Percentiles rank a stretch among this genome's conserved stretches.
Conservation (phyloP, 2,113 vertebrate species). For the Martes martes region DNA sequence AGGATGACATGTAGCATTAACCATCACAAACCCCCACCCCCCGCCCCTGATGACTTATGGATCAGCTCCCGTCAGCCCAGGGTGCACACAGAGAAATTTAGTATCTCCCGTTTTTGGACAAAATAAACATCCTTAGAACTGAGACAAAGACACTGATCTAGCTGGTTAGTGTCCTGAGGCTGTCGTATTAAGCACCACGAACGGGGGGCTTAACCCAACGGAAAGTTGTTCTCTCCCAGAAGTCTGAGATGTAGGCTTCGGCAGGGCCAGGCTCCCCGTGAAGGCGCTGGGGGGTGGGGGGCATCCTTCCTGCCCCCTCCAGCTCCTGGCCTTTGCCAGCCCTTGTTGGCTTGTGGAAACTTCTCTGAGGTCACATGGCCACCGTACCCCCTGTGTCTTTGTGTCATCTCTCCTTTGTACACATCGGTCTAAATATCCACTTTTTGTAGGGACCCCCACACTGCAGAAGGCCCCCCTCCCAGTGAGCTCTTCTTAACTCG, state of each 20-base stretch:
- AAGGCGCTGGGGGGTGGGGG: too few species aligned
- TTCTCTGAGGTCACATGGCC: rapidly evolving
- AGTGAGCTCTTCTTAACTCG: neutral
- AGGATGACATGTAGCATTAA: too few species aligned
- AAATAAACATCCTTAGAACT: neutral
- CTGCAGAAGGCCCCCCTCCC: neutral
- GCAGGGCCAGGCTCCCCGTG: neutral
- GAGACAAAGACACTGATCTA: too few species aligned
- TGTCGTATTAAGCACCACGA: neutral
- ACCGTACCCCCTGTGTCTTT: too few species aligned
- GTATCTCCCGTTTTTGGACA: neutral
- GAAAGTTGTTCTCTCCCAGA: neutral
- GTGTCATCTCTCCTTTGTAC: too few species aligned
- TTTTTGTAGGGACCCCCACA: neutral
- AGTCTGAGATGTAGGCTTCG: neutral
- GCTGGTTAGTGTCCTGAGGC: neutral
- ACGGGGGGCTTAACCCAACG: neutral
- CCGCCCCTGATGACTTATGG: rapidly evolving
- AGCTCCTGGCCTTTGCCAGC: neutral
- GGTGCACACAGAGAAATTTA: neutral
- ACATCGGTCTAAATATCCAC: neutral
- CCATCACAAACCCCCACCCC: neutral
- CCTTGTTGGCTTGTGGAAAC: rapidly evolving
- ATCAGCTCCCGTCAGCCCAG: neutral
- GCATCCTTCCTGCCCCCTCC: neutral